Conservation (phyloP, 1,140 invertebrate genomes). For the Philotrypesis tridentata region DNA sequence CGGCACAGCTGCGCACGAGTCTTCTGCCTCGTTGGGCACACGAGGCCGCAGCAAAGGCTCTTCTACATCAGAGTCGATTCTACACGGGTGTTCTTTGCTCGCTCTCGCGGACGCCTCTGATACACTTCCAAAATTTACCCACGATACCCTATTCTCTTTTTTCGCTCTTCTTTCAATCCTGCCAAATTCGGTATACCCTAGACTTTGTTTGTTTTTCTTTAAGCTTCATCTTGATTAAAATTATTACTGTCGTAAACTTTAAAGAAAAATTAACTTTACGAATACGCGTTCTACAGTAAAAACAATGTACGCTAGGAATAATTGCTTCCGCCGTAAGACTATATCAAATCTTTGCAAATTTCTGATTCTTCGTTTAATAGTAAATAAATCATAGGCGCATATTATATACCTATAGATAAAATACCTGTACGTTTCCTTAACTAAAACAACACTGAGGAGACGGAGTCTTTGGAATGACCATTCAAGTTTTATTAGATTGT, state of each 20-base stretch:
- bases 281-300: not conserved
- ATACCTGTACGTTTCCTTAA: not conserved
- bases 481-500: slow-evolving; percentile 37
- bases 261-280: not conserved
- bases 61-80: slow-evolving; percentile 16
- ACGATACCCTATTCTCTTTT: not conserved
- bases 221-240: not conserved
- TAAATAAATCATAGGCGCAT: not conserved
- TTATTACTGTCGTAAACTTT: not conserved
- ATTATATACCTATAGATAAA: not conserved
- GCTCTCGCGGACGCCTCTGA: not conserved
- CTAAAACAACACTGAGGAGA: not conserved
- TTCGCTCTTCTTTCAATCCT: not conserved
- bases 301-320: not conserved
- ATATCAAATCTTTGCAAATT: not conserved
- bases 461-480: not conserved
- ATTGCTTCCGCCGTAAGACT: not conserved
- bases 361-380: not conserved
- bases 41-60: slow-evolving; percentile 42
- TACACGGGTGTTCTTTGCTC: slow-evolving; percentile 24
- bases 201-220: not conserved
- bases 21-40: slow-evolving; percentile 60
- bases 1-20: slow-evolving; percentile 43
- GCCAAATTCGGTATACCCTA: not conserved
- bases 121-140: slow-evolving; percentile 16